A percentile compares a stretch with the other conserved stretches of the same genome.
Evolutionary conservation across 2,888 invertebrate species (phyloP).

Genomic region (Penaeus monodon): DNA sequence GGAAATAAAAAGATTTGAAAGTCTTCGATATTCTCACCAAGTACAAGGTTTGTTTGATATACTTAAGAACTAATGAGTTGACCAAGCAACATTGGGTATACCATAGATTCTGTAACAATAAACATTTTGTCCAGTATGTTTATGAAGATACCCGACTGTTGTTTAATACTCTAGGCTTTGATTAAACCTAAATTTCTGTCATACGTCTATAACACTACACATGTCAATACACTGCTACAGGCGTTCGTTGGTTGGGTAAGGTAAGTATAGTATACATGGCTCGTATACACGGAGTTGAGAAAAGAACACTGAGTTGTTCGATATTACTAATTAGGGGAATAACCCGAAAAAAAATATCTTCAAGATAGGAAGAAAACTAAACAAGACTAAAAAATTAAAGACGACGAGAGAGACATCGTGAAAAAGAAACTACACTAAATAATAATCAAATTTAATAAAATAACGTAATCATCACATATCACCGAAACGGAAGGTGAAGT

Average conservation of each 20-base stretch:
- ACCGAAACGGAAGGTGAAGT: too few species aligned
- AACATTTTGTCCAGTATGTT: constrained; percentile 48
- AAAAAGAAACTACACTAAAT: too few species aligned
- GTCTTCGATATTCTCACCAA: constrained; percentile 40
- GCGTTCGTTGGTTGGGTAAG: constrained; percentile 61
- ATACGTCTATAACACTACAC: constrained; percentile 61
- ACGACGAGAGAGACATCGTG: too few species aligned
- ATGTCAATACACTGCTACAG: constrained; percentile 60
- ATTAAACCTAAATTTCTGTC: constrained; percentile 61
- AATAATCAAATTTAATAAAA: too few species aligned
- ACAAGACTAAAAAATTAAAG: too few species aligned
- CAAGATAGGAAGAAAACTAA: constrained; percentile 12
- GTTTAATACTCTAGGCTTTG: constrained; percentile 59
- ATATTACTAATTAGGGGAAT: constrained; percentile 51
- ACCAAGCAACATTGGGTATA: constrained; percentile 58
- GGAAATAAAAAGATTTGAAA: constrained; percentile 32
- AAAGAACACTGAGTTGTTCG: constrained; percentile 58
- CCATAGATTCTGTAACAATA: constrained; percentile 57
- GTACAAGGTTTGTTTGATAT: constrained; percentile 46
- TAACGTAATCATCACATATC: too few species aligned
- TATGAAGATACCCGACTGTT: constrained; percentile 59
- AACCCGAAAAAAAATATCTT: constrained; percentile 39
- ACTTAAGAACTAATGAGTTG: constrained; percentile 56
- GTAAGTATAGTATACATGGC: constrained; percentile 60
- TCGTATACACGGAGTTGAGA: constrained; percentile 60